Evolutionary conservation across 2,888 invertebrate species (phyloP).

Genomic region (Eulithis prunata): DNA sequence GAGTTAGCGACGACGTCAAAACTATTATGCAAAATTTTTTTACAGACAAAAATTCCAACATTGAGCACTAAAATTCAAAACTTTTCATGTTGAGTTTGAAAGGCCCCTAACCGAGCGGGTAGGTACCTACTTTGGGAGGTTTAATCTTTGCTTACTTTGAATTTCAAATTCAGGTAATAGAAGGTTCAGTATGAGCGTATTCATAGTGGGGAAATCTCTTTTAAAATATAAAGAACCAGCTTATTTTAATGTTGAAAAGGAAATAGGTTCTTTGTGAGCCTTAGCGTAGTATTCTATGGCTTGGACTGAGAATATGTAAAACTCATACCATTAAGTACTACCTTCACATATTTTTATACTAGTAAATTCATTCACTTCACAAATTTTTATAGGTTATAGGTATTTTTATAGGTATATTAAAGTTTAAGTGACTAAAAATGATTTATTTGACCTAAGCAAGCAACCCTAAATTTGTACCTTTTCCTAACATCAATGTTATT

Average conservation of each 20-base stretch:
- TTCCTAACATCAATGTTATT: too few relatives aligned
- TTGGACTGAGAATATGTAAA: not conserved
- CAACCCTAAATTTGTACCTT: too few relatives aligned
- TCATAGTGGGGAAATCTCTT: constrained; percentile 29
- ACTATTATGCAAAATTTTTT: too few relatives aligned
- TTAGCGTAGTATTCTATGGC: not conserved
- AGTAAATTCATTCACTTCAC: too few relatives aligned
- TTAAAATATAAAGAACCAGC: constrained; percentile 26
- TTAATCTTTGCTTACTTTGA: constrained; percentile 44
- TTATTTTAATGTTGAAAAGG: constrained; percentile 24
- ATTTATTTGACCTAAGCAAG: too few relatives aligned
- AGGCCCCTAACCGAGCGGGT: constrained; percentile 12
- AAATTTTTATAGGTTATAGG: too few relatives aligned
- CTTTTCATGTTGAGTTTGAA: constrained; percentile 8
- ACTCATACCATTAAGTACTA: not conserved
- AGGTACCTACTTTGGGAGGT: constrained; percentile 30
- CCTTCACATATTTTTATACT: too few relatives aligned
- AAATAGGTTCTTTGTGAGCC: constrained; percentile 8
- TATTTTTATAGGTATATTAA: too few relatives aligned
- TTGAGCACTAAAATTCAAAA: not conserved
- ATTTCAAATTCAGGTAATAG: constrained; percentile 46
- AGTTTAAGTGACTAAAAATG: too few relatives aligned
- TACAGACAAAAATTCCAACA: too few relatives aligned
- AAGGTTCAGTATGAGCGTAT: constrained; percentile 34
- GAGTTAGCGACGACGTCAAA: too few relatives aligned